Evolutionary conservation across 2,797 vertebrate genomes (phyloP), one percentile per base, ranked within the genome.

Genomic region (Takifugu rubripes): DNA sequence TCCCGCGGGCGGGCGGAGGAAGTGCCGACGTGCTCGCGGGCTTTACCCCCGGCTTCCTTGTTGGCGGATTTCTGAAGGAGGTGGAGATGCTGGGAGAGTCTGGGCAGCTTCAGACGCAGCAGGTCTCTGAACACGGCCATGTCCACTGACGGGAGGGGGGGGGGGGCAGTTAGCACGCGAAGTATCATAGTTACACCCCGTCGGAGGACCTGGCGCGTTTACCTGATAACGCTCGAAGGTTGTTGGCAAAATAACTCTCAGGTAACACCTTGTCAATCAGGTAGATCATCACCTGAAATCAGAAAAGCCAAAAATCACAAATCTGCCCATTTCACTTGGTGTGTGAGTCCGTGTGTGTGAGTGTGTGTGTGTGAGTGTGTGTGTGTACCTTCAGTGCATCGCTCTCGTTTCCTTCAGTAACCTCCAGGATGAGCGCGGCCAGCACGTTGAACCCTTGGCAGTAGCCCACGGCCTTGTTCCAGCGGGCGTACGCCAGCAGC

Each of bases 91-190:
- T 95, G 95, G 4, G 95, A 98, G 26, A 99, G 91, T 49, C 97
- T 90, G 15, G 97, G 95, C 72, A 99, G 92, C 74, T 97, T 97
- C 55, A 98, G 83, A 53, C 93, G 91, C 77, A 99, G 88, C 70
- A 99, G 91, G 73, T 99, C 97, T 88, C 97, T 91, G 84, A 99
- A 99, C 74, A 98, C 97, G 0, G 97, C 97, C 97, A 99, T 99
- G 85, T 99, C 97, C 90, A 99, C 97, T 68, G 53, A 47, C 0
- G 25, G 11, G n/a, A 15, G 1, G 0, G 57, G 3, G 48, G 8
- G 7, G 36, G 36, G 16, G 42, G 4, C 4, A 10, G 16, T 43
- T 16, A 43, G 16, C 16, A 47, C 6, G n/a, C 11, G 21, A 17
- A 17, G 7, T 5, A 47, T 47, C 45, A 24, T 0, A 10, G 8